Conservation (phyloP, 2,113 vertebrate species). For the Etia nguti region DNA sequence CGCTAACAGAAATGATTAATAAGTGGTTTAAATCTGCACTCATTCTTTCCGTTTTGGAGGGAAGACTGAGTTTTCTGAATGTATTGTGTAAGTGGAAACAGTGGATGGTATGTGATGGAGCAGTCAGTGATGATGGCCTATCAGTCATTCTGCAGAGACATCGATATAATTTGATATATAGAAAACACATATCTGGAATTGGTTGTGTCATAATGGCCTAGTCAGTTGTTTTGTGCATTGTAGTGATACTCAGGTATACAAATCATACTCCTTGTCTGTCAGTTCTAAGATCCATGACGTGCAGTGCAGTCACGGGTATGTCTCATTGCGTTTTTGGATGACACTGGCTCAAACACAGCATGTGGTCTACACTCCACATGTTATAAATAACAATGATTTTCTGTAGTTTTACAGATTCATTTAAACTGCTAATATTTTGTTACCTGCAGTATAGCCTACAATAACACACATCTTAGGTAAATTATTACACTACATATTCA, state of each 20-base stretch:
- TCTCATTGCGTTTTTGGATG: not conserved
- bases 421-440: not conserved
- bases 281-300: not conserved
- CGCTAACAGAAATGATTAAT: not conserved
- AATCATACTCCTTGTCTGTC: not conserved
- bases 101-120: too few species aligned
- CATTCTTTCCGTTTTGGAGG: not conserved
- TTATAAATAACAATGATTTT: not conserved
- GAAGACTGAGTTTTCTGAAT: not conserved
- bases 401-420: not conserved
- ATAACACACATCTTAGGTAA: not conserved
- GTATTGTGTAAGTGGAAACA: not conserved
- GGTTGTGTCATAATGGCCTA: not conserved
- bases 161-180: not conserved
- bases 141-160: not conserved
- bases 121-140: rapidly evolving
- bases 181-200: not conserved
- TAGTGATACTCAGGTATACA: not conserved
- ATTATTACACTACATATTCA: not conserved
- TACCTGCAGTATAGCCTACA: not conserved
- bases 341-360: not conserved
- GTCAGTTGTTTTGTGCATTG: not conserved
- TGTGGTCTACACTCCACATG: rapidly evolving
- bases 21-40: not conserved
- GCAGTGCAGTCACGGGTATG: not conserved